A percentile compares a stretch with the other conserved stretches of the same genome.
phyloP scores from a whole-genome alignment of 2,888 invertebrate species.

The Nebria salina region DNA sequence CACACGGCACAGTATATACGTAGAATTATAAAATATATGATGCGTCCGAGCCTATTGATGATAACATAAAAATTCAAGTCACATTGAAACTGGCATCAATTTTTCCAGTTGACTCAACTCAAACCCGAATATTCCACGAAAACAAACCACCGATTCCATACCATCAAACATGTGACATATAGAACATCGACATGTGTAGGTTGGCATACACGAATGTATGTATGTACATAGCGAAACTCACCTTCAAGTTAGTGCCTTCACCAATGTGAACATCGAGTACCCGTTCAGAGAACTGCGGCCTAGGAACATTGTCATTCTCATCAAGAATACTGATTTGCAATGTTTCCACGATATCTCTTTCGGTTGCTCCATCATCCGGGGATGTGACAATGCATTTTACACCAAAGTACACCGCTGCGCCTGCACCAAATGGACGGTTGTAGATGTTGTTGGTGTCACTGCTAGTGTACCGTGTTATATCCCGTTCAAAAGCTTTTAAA shows the following conservation, averaged over 20 bases:
- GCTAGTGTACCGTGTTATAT: background rate
- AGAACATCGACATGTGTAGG: background rate
- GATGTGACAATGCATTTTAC: constrained; percentile 17
- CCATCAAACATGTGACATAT: background rate
- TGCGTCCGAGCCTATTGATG: constrained; percentile 8
- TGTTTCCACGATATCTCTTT: constrained; percentile 12
- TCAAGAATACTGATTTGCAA: background rate
- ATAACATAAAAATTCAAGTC: constrained; percentile 15
- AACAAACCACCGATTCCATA: background rate
- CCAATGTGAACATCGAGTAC: constrained; percentile 2
- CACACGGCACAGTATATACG: background rate
- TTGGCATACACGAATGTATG: background rate
- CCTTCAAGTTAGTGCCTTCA: background rate
- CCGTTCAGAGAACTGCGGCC: background rate
- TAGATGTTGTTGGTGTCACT: background rate
- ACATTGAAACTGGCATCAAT: constrained; percentile 2
- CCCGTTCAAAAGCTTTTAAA: constrained; percentile 17
- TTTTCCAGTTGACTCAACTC: constrained; percentile 5
- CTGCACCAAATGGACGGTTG: constrained; percentile 14
- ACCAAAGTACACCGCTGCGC: constrained; percentile 12
- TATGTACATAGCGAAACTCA: background rate
- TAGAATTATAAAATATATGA: background rate
- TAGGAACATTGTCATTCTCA: constrained; percentile 22
- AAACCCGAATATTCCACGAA: constrained; percentile 13
- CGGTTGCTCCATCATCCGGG: constrained; percentile 2